Evolutionary conservation across 2,888 invertebrate species (phyloP).

Genomic region (Drosophila nigritarsus): DNA sequence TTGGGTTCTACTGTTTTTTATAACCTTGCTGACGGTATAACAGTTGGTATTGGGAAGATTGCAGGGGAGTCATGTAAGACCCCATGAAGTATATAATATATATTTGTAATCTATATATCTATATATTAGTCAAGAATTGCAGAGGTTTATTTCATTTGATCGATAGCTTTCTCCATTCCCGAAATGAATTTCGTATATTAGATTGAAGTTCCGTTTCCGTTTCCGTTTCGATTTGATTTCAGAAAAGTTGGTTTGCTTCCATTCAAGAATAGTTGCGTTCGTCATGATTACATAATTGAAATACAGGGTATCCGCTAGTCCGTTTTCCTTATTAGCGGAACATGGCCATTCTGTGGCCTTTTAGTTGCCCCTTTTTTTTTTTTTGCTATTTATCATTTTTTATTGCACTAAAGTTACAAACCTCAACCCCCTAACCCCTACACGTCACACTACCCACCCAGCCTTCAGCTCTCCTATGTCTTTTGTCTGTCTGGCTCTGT

Average conservation of each 20-base stretch:
- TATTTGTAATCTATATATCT: neutral
- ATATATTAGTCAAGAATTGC: neutral
- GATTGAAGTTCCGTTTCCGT: neutral
- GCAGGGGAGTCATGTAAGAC: neutral
- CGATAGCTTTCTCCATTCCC: neutral
- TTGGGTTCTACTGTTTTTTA: neutral
- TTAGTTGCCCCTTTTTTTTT: neutral
- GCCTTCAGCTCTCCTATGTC: neutral
- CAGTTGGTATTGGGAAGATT: neutral
- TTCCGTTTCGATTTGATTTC: neutral
- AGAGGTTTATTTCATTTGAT: neutral
- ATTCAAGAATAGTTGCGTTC: neutral
- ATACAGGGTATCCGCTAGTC: neutral
- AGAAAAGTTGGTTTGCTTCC: neutral
- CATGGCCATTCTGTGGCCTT: conserved; percentile 8
- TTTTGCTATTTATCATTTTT: conserved; percentile 64
- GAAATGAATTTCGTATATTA: neutral
- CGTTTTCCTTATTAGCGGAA: too few relatives aligned
- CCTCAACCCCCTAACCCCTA: neutral
- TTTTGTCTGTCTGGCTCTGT: conserved; percentile 11
- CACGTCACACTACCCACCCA: neutral
- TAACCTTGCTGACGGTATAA: neutral
- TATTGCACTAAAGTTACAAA: conserved; percentile 52
- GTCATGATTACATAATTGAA: neutral
- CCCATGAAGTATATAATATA: neutral